phyloP scores from a whole-genome alignment of 1,140 invertebrate genomes.

The Nasonia vitripennis region DNA sequence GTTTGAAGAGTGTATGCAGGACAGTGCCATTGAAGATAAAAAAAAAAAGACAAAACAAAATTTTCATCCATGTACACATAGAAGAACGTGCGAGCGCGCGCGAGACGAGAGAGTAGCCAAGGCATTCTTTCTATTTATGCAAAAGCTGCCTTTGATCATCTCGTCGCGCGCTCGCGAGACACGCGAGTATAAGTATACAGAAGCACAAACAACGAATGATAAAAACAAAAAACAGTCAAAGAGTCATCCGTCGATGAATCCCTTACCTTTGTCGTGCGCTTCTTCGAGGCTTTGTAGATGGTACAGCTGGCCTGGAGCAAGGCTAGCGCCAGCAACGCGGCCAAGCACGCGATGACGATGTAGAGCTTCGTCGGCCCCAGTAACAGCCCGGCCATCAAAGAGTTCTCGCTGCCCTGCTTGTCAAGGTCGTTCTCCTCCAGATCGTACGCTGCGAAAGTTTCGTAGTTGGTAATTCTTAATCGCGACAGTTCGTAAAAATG shows the following conservation, averaged over 20 bases:
- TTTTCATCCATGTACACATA: neutral
- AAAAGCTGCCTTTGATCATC: neutral
- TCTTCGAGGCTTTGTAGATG: conserved; percentile 82
- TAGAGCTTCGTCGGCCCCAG: conserved; percentile 81
- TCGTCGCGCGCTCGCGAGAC: neutral
- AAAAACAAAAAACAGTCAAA: neutral
- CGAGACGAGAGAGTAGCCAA: neutral
- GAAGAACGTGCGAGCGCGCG: neutral
- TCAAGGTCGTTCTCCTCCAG: conserved; percentile 59
- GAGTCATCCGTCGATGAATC: neutral
- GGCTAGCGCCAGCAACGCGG: conserved; percentile 85
- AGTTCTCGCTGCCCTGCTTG: conserved; percentile 61
- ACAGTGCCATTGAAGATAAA: conserved; percentile 9
- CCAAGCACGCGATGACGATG: conserved; percentile 88
- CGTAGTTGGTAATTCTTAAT: neutral
- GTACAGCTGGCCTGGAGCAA: conserved; percentile 90
- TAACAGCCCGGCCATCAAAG: conserved; percentile 63
- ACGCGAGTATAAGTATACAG: neutral
- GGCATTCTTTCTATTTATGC: neutral
- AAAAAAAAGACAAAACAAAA: neutral
- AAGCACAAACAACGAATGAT: conserved; percentile 15
- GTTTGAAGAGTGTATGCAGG: conserved; percentile 12
- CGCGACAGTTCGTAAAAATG: neutral
- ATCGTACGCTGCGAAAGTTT: conserved; percentile 64
- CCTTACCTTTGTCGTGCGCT: conserved; percentile 79